Conservation (phyloP, 2,113 vertebrate genomes). For the Dunckerocampus dactyliophorus region DNA sequence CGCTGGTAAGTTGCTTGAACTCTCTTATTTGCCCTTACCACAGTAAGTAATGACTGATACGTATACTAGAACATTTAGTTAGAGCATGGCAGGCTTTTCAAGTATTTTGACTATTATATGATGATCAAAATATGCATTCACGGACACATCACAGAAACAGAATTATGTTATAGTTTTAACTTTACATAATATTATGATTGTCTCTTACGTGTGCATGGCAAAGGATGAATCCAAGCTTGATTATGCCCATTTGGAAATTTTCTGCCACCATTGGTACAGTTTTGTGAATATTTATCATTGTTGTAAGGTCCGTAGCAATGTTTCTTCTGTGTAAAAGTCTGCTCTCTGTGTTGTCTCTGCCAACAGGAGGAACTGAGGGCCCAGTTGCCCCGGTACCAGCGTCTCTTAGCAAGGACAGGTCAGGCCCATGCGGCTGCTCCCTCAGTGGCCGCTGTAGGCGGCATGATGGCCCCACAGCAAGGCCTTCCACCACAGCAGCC, state of each 20-base stretch:
- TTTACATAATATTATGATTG: conserved; percentile 19
- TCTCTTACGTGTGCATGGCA: conserved; percentile 32
- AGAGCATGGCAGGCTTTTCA: not conserved
- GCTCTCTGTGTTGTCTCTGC: conserved; percentile 38
- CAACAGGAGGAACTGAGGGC: conserved; percentile 92
- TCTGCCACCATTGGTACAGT: conserved; percentile 25
- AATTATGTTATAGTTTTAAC: conserved; percentile 5
- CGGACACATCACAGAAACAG: not conserved
- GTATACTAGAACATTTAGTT: conserved; percentile 31
- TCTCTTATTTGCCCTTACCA: conserved; percentile 72
- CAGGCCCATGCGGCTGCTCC: conserved; percentile 84
- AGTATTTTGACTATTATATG: not conserved
- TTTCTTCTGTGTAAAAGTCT: conserved; percentile 37
- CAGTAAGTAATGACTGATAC: conserved; percentile 76
- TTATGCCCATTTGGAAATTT: conserved; percentile 45
- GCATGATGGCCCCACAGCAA: conserved; percentile 89
- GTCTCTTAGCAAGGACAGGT: conserved; percentile 86
- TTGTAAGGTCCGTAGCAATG: conserved; percentile 28
- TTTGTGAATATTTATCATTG: conserved; percentile 31
- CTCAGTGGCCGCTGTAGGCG: conserved; percentile 83
- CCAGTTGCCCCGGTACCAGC: conserved; percentile 92
- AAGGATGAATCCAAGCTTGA: conserved; percentile 48
- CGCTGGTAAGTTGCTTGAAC: conserved; percentile 91
- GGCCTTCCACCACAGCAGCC: conserved; percentile 81
- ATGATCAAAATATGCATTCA: not conserved